These are phyloP conservation scores for Aleiodes testaceus DNA, from an alignment of 2,888 invertebrate species.

Conservation along the genomic window DNA sequence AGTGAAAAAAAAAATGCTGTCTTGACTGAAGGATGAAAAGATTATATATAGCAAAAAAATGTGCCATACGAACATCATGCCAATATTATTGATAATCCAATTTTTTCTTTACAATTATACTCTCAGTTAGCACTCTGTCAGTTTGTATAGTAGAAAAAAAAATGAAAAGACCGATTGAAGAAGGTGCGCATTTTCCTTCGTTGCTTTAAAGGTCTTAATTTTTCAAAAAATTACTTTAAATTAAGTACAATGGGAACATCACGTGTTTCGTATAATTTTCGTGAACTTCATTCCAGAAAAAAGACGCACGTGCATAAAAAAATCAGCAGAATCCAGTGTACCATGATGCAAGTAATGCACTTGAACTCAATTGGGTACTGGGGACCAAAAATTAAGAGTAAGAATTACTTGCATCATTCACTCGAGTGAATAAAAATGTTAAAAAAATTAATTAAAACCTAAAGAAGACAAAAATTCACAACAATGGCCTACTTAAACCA, in stretches of 20 bases:
- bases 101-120: slow-evolving; percentile 66
- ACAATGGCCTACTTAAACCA: slow-evolving; percentile 50
- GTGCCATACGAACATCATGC: slow-evolving; percentile 73
- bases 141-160: background rate
- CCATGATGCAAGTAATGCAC: slow-evolving; percentile 45
- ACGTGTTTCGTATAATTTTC: background rate
- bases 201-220: too few species aligned
- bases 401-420: slow-evolving; percentile 12
- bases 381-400: slow-evolving; percentile 15
- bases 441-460: slow-evolving; percentile 3
- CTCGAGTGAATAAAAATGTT: slow-evolving; percentile 8
- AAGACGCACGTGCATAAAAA: slow-evolving; percentile 44
- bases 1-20: slow-evolving; percentile 52
- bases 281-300: slow-evolving; percentile 8
- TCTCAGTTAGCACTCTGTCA: slow-evolving; percentile 62
- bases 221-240: slow-evolving; percentile 21
- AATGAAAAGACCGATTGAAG: slow-evolving; percentile 22
- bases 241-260: slow-evolving; percentile 43
- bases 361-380: slow-evolving; percentile 19
- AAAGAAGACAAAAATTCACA: slow-evolving; percentile 41
- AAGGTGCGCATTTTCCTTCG: too few species aligned
- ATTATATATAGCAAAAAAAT: slow-evolving; percentile 66
- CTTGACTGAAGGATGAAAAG: slow-evolving; percentile 61
- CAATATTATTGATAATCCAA: slow-evolving; percentile 69
- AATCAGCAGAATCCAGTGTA: slow-evolving; percentile 48